These are phyloP conservation scores for Oryzias sinensis DNA, from an alignment of 2,797 vertebrate species.

Conservation along the genomic window DNA sequence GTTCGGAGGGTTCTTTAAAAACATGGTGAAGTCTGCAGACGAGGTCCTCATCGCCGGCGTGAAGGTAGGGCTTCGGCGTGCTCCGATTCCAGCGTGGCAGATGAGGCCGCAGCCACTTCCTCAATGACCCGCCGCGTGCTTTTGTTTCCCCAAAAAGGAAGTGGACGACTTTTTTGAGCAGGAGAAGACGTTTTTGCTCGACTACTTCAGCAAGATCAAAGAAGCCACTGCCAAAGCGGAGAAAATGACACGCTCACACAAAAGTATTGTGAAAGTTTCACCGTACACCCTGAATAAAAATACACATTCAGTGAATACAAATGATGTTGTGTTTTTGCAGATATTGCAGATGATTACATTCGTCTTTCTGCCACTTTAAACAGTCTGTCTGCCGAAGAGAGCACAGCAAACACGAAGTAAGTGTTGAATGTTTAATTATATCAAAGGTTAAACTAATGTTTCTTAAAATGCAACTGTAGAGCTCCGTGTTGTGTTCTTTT, in stretches of 20 bases:
- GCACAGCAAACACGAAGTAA: conserved; percentile 89
- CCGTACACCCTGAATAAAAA: neutral
- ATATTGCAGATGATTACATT: conserved; percentile 96
- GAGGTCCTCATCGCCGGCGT: conserved; percentile 95
- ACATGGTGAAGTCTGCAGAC: conserved; percentile 93
- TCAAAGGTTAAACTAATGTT: neutral
- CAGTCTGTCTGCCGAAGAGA: conserved; percentile 85
- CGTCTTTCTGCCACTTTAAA: conserved; percentile 88
- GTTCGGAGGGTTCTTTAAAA: conserved; percentile 97
- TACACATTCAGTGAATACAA: conserved; percentile 35
- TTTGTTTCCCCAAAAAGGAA: conserved; percentile 77
- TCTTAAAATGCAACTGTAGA: no score
- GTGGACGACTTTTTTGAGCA: conserved; percentile 98
- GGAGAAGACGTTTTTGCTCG: conserved; percentile 94
- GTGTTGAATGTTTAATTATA: conserved; percentile 32
- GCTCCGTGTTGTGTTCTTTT: neutral
- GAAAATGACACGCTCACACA: conserved; percentile 95
- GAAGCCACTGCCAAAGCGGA: conserved; percentile 94
- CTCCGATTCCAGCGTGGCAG: neutral
- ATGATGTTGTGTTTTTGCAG: conserved; percentile 70
- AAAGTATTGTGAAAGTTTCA: conserved; percentile 78
- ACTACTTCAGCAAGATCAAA: conserved; percentile 94
- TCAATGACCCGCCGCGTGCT: conserved; percentile 1
- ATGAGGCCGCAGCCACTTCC: neutral
- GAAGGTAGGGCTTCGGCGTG: conserved; percentile 79